A percentile compares a stretch with the other conserved stretches of the same genome.
Evolutionary conservation across 2,888 invertebrate genomes (phyloP).

Genomic region (Microchrysa polita): DNA sequence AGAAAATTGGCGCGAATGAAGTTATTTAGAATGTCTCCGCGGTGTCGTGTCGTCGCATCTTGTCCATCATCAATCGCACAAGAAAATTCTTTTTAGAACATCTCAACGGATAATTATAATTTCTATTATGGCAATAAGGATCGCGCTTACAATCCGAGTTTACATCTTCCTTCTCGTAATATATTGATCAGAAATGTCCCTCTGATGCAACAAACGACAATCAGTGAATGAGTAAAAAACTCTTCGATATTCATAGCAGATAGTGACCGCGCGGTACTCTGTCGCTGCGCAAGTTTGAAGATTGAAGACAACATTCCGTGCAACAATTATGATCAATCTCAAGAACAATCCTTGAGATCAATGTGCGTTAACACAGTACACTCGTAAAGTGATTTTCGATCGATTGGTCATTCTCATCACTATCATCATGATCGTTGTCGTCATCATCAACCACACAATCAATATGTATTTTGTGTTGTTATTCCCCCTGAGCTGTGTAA

Average conservation of each 20-base stretch:
- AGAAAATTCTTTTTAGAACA: slow-evolving; percentile 22
- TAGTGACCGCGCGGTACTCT: slow-evolving; percentile 30
- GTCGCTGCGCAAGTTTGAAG: slow-evolving; percentile 28
- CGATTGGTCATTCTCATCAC: slow-evolving; percentile 32
- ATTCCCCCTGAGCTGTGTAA: neutral
- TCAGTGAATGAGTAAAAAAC: slow-evolving; percentile 39
- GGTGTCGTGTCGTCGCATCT: neutral
- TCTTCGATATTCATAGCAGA: slow-evolving; percentile 50
- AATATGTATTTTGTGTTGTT: slow-evolving; percentile 3
- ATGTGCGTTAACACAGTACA: slow-evolving; percentile 36
- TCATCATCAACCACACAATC: slow-evolving; percentile 16
- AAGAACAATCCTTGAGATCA: slow-evolving; percentile 39
- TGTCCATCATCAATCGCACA: neutral
- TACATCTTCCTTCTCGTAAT: slow-evolving; percentile 35
- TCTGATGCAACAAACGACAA: neutral
- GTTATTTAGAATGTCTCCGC: slow-evolving; percentile 33
- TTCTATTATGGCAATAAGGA: slow-evolving; percentile 42
- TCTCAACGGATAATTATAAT: slow-evolving; percentile 41
- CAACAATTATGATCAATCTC: slow-evolving; percentile 50
- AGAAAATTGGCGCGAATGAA: slow-evolving; percentile 37
- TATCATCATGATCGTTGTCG: neutral
- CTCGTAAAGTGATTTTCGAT: slow-evolving; percentile 47
- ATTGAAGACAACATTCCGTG: slow-evolving; percentile 48
- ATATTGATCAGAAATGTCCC: slow-evolving; percentile 4
- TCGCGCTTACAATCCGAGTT: slow-evolving; percentile 1